Base-by-base conservation (phyloP, 2,888 invertebrate species). In the Seira ritae region DNA sequence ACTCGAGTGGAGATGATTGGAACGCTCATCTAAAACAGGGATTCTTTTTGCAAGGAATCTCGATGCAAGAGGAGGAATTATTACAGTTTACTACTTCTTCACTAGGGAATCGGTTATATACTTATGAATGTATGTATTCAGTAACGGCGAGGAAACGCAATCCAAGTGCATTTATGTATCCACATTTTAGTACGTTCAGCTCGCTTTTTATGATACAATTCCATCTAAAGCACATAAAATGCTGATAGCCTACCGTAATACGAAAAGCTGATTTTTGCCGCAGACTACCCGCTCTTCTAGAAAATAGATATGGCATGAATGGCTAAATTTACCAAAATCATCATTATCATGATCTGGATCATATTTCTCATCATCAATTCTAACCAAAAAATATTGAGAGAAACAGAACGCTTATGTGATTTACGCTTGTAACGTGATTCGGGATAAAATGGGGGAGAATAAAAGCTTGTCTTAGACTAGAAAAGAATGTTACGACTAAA, bases 311-410 rank as follows among this genome's bases (percentile, higher is more conserved):
- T 20, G 10, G 20, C 22, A 62, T 20, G 62, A 3, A 15, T 20
- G 62, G 22, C 22, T 62, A 22, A 62, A 62, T 62, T 62, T 62
- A 20, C 62, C 62, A n/a, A 62, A 62, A 62, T 62, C 62, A 20
- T 62, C 62, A 62, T 62, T 62, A 62, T 62, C 62, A 62, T 22
- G 62, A 22, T 62, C 20, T 4, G 62, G 20, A 62, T 62, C 62
- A 62, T 20, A 62, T 62, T 62, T 10, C 62, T 62, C 62, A 62
- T 62, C 55, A 55, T 55, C 62, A 62, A 6, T 20, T 19, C 20
- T 20, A 19, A 62, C 2, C 20, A 62, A 62, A 12, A 55, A 55
- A 55, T 12, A 55, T 55, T 55, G 55, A 12, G 55, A 55, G 15
- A 55, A 55, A 55, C 17, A 55, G 12, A 55, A 55, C 55, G 55